phyloP scores from a whole-genome alignment of 2,888 invertebrate genomes.

The Antheraea yamamai region DNA sequence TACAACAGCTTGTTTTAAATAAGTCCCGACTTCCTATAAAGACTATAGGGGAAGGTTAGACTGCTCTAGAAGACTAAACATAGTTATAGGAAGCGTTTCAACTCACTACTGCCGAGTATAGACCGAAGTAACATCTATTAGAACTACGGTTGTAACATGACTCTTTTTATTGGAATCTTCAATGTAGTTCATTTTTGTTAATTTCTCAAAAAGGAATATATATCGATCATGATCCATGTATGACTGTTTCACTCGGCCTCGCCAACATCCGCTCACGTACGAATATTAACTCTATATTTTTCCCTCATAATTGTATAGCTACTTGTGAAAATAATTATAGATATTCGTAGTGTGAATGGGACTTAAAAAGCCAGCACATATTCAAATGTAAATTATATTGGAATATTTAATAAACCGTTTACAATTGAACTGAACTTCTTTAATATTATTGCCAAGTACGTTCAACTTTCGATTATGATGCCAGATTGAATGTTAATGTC shows the following conservation, averaged over 20 bases:
- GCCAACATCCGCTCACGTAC: neutral
- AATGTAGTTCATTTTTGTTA: neutral
- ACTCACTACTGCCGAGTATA: neutral
- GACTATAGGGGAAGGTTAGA: neutral
- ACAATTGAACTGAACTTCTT: neutral
- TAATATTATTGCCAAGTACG: constrained; percentile 4
- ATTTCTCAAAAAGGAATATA: neutral
- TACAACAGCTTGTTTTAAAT: neutral
- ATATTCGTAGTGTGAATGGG: neutral
- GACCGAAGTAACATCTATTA: neutral
- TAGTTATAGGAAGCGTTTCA: neutral
- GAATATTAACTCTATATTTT: constrained; percentile 5
- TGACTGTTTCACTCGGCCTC: neutral
- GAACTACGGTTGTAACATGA: neutral
- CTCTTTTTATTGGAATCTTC: neutral
- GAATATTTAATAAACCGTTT: constrained; percentile 16
- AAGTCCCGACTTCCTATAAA: too few species aligned
- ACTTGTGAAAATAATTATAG: constrained; percentile 1
- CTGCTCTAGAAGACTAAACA: neutral
- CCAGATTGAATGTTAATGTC: constrained; percentile 3
- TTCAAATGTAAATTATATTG: constrained; percentile 9
- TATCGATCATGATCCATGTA: neutral
- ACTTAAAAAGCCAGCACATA: neutral
- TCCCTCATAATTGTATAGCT: neutral
- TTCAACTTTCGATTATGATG: constrained; percentile 3